Percentiles rank a stretch among this genome's conserved stretches.
Conservation (phyloP, 2,797 vertebrate species). For the Poeciliopsis turneri region DNA sequence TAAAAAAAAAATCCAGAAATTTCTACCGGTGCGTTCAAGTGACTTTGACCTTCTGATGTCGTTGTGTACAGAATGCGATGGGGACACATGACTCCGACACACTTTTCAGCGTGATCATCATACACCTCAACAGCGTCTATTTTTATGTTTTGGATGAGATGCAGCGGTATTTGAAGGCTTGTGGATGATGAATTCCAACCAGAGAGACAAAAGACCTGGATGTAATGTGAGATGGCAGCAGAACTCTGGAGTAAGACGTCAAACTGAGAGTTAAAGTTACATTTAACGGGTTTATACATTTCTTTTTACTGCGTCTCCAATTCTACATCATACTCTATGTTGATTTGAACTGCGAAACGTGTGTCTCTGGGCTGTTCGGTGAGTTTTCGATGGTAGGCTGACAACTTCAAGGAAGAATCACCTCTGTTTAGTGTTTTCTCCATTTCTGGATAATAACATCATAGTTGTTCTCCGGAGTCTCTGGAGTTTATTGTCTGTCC, state of each 20-base stretch:
- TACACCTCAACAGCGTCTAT: slow-evolving; percentile 41
- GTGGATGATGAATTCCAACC: slow-evolving; percentile 43
- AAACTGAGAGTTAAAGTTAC: background rate
- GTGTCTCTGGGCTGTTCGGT: background rate
- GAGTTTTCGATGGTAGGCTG: too few species aligned
- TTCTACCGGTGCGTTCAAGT: slow-evolving; percentile 13
- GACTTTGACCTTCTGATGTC: slow-evolving; percentile 46
- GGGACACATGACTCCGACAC: slow-evolving; percentile 2
- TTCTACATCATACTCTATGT: background rate
- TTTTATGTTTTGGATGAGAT: slow-evolving; percentile 51
- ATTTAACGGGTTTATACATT: background rate
- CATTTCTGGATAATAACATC: too few species aligned
- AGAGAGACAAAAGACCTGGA: background rate
- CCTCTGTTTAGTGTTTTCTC: too few species aligned
- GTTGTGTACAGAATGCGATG: slow-evolving; percentile 17
- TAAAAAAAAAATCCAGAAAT: background rate
- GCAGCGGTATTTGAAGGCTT: slow-evolving; percentile 37
- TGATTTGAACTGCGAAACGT: background rate
- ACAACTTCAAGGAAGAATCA: too few species aligned
- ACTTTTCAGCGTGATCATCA: slow-evolving; percentile 14
- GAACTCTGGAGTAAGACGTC: background rate
- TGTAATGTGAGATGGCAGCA: background rate
- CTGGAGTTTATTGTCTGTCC: too few species aligned
- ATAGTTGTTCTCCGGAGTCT: too few species aligned
- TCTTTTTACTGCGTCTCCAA: background rate